Evolutionary conservation across 2,888 invertebrate species (phyloP), one percentile per base, ranked within the genome.

Genomic region (Lumbricus terrestris): DNA sequence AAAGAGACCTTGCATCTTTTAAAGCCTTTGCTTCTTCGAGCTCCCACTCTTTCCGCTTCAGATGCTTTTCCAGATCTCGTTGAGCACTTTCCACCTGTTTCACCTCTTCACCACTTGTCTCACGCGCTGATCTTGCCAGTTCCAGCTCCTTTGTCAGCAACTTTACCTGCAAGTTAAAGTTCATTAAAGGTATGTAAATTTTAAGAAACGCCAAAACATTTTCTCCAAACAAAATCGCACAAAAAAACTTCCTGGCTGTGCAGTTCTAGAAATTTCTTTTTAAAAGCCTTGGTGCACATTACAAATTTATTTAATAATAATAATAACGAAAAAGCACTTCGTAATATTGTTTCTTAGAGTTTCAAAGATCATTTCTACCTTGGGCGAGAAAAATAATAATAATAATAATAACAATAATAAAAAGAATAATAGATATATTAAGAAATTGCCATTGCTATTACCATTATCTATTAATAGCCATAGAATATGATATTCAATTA

Each of bases 41-140:
- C 90, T 94, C 93, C 95, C 95, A 95, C 88, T 94, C 94, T 54
- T 93, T 93, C 89, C 94, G 93, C 89, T 94, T 94, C n/a, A 95
- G 88, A 88, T 92, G 91, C 90, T 94, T 94, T 92, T 95, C 94
- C 88, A 94, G 91, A 18, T 92, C 91, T 42, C 93, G 90, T 85
- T 93, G 93, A 16, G 92, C 92, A 35, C 88, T 90, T 88, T 93
- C 94, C 0, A 93, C 93, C 54, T 93, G 91, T 83, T 93, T 92
- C 42, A 92, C 93, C 89, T 93, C 93, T 34, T 93, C 91, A 33
- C 91, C 91, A 38, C 92, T 93, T 90, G 93, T 92, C 42, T 93
- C 92, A 90, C 93, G 93, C 13, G 92, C 92, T 29, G 92, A 91
- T 88, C 93, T 92, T 82, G 93, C 91, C 91, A 93, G 90, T 88